Evolutionary conservation across 1,140 invertebrate species (phyloP).

Genomic region (Wasmannia auropunctata): DNA sequence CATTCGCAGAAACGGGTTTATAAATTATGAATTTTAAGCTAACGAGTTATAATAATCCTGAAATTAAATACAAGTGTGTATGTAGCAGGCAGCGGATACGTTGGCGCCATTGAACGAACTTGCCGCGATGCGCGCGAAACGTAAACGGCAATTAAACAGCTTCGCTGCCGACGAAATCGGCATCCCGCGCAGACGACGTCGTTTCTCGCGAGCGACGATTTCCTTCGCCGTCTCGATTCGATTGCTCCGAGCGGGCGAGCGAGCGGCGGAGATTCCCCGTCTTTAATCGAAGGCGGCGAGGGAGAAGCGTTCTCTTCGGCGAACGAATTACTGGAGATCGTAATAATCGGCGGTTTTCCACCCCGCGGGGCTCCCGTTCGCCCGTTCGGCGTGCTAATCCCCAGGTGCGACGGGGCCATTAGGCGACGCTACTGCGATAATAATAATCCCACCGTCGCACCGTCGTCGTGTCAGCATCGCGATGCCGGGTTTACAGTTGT

Average conservation of each 20-base stretch:
- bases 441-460: conserved; percentile 5
- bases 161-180: not conserved
- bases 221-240: not conserved
- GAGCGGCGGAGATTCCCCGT: not conserved
- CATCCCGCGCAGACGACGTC: not conserved
- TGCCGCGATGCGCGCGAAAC: not conserved
- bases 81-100: not conserved
- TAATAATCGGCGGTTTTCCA: conserved; percentile 39
- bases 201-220: conserved; percentile 10
- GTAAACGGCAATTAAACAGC: not conserved
- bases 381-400: not conserved
- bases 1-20: no score
- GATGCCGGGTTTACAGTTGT: conserved; percentile 45
- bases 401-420: conserved; percentile 29
- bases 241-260: not conserved
- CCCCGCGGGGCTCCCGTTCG: not conserved
- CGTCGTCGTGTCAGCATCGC: conserved; percentile 15
- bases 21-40: not conserved
- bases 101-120: not conserved
- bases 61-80: not conserved
- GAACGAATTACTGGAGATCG: conserved; percentile 6
- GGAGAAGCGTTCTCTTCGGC: conserved; percentile 26
- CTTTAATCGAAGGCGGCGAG: conserved; percentile 16
- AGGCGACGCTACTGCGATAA: conserved; percentile 6
- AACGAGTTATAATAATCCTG: not conserved